Evolutionary conservation across 1,140 invertebrate species (phyloP).

Genomic region (Euura lappo): DNA sequence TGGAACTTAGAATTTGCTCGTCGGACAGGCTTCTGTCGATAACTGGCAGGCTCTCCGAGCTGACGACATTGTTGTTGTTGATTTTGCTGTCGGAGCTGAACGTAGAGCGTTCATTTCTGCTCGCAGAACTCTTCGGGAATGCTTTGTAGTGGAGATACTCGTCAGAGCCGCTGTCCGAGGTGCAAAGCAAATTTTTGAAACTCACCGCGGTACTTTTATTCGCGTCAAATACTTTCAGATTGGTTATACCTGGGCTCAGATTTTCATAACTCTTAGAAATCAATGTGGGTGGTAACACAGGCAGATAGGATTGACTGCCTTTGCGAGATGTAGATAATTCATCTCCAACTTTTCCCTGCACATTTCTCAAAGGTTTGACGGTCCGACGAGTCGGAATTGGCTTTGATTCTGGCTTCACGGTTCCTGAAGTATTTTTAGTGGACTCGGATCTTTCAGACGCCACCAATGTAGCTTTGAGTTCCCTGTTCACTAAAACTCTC

Average conservation of each 20-base stretch:
- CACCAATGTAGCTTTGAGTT: constrained; percentile 7
- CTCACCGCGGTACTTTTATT: constrained; percentile 46
- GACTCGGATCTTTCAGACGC: neutral
- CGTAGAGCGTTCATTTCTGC: constrained; percentile 3
- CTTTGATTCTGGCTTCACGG: neutral
- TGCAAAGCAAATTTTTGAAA: constrained; percentile 43
- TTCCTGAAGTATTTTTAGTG: neutral
- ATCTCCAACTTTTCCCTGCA: neutral
- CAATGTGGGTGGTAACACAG: neutral
- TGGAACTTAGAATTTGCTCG: constrained; percentile 42
- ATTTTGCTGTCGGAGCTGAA: constrained; percentile 27
- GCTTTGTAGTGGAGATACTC: constrained; percentile 47
- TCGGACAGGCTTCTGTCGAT: constrained; percentile 37
- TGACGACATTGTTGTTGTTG: constrained; percentile 19
- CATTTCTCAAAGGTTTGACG: neutral
- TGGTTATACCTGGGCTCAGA: neutral
- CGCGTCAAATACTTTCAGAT: constrained; percentile 25
- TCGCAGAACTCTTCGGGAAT: constrained; percentile 26
- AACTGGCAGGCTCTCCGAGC: constrained; percentile 17
- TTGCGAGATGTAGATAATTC: neutral
- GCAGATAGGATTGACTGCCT: neutral
- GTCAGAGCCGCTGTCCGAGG: constrained; percentile 48
- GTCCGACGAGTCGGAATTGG: neutral
- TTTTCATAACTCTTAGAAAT: neutral
- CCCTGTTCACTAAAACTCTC: constrained; percentile 16